Conservation (phyloP, 2,113 vertebrate species). For the Aphyosemion australe region DNA sequence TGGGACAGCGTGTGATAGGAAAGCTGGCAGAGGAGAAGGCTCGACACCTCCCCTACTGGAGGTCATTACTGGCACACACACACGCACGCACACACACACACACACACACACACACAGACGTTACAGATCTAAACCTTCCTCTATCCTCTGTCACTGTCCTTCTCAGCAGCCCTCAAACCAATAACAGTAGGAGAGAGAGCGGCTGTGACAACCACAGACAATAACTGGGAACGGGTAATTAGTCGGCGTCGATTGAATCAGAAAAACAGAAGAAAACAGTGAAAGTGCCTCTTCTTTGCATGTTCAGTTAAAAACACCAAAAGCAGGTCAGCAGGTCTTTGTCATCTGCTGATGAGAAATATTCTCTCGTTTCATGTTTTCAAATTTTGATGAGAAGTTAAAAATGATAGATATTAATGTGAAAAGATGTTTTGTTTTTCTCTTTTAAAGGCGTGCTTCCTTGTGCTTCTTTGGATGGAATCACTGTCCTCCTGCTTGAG, state of each 20-base stretch:
- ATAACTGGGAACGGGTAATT: neutral
- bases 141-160: neutral
- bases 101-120: neutral
- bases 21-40: slow-evolving; percentile 45
- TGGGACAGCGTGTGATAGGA: slow-evolving; percentile 56
- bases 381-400: neutral
- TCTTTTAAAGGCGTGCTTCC: too few relatives aligned
- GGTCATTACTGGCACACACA: slow-evolving; percentile 39
- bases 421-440: neutral
- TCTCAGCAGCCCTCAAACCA: slow-evolving; percentile 1
- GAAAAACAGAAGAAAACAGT: neutral
- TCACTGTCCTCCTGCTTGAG: neutral
- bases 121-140: slow-evolving; percentile 1
- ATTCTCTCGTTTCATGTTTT: neutral
- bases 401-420: neutral
- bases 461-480: neutral
- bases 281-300: too few relatives aligned
- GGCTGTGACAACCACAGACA: slow-evolving; percentile 7
- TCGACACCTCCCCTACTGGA: slow-evolving; percentile 21
- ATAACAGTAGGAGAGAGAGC: neutral
- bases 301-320: too few relatives aligned
- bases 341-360: neutral
- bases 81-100: neutral
- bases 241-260: too few relatives aligned
- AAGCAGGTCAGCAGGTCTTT: neutral